Base-by-base conservation (phyloP, 2,113 vertebrate species). In the Psephotus haematonotus region DNA sequence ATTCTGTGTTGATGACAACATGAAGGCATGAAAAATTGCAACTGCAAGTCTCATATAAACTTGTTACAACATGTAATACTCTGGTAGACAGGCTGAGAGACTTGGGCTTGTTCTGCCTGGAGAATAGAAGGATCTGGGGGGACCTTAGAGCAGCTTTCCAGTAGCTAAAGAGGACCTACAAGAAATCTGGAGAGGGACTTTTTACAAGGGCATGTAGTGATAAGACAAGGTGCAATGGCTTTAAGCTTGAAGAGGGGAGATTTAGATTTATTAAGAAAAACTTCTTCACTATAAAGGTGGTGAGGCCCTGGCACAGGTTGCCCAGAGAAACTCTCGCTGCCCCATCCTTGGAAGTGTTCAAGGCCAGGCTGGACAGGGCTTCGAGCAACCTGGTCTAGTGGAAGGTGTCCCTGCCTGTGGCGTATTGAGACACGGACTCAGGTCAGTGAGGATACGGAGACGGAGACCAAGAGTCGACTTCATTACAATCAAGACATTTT, bases 31-130 rank as follows among this genome's bases (percentile, higher is more conserved):
- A 39, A 50, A 77, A 10, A 6, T 0, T 39, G 7, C 6, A 86
- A 69, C 20, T 39, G 17, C 17, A 65, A 50, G 43, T 43, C 8
- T 89, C 44, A 52, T 55, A 37, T 3, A 35, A 81, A 4, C 6
- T 64, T 3, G 2, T 65, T 47, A 47, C 39, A 89, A 50, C 6
- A 2, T 12, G 14, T 31, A 33, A 39, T 3, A 27, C 0, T 1
- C 10, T 77, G 7, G 13, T 39, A 60, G 57, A 31, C 31, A 57
- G 31, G 55, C 33, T 59, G 55, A n/a, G 20, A 59, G 13, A n/a
- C 20, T n/a, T 23, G 33, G 31, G 20, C 33, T 59, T n/a, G 13
- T 23, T 59, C 31, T 33, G 19, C 12, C 31, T 33, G 33, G 20
- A n/a, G 55, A 57, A 57, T 33, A 57, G 31, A 59, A 59, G 20